Percentiles rank a stretch among this genome's conserved stretches.
Conservation (phyloP, 1,140 invertebrate genomes). For the Eufriesea mexicana region DNA sequence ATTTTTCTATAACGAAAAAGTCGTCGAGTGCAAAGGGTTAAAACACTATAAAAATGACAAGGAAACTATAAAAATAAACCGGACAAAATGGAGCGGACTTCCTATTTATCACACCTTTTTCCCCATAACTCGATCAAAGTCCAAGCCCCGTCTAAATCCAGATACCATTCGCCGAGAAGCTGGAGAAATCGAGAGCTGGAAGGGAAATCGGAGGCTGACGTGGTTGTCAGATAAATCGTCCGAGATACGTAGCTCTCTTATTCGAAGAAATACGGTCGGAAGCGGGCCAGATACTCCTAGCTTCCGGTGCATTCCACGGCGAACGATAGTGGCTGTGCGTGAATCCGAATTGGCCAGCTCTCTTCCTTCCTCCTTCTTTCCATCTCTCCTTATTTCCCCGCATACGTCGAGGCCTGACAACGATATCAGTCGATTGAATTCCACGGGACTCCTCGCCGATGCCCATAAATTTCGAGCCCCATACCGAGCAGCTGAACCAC, state of each 20-base stretch:
- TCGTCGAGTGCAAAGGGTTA: too few relatives aligned
- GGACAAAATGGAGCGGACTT: too few relatives aligned
- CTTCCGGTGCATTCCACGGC: slow-evolving; percentile 12
- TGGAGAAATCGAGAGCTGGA: neutral
- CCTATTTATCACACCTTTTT: too few relatives aligned
- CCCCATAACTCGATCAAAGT: neutral
- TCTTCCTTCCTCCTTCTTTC: neutral
- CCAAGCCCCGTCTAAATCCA: neutral
- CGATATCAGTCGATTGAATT: slow-evolving; percentile 41
- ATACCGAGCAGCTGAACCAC: neutral
- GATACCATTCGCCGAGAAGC: neutral
- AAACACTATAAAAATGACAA: too few relatives aligned
- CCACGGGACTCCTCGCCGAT: neutral
- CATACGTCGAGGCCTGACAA: neutral
- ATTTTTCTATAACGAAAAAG: too few relatives aligned
- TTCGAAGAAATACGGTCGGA: slow-evolving; percentile 29
- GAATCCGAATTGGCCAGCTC: neutral
- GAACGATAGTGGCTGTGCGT: neutral
- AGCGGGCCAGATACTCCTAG: slow-evolving; percentile 2
- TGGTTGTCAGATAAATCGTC: slow-evolving; percentile 6
- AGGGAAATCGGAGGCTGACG: neutral
- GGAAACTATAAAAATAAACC: too few relatives aligned
- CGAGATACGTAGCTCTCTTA: neutral
- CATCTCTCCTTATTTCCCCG: neutral
- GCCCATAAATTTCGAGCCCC: slow-evolving; percentile 27